phyloP scores from a whole-genome alignment of 1,140 invertebrate species.

The Bemisia tabaci region DNA sequence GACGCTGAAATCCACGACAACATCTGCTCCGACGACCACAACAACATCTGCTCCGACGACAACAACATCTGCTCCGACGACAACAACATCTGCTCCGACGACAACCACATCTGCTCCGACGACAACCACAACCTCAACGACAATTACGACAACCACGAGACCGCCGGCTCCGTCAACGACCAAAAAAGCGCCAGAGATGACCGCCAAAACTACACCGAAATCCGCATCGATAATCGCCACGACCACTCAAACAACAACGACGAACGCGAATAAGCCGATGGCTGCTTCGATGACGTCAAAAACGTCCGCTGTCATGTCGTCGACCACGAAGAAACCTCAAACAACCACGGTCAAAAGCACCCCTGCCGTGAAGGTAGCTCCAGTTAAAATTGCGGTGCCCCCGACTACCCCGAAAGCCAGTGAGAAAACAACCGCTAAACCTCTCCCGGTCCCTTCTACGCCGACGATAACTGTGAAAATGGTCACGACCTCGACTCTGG shows the following conservation, averaged over 20 bases:
- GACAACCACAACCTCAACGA: constrained; percentile 2
- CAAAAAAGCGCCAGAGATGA: not conserved
- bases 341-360: too few relatives aligned
- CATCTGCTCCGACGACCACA: constrained; percentile 1
- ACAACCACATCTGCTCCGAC: constrained; percentile 1
- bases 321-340: too few relatives aligned
- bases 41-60: constrained; percentile 3
- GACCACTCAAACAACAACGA: too few relatives aligned
- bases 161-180: not conserved
- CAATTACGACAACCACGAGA: constrained; percentile 1
- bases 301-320: too few relatives aligned
- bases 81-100: constrained; percentile 4
- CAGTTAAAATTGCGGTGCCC: too few relatives aligned
- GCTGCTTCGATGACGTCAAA: too few relatives aligned
- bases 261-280: too few relatives aligned
- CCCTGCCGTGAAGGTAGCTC: too few relatives aligned
- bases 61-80: not conserved
- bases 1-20: not conserved
- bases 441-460: not conserved
- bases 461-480: too few relatives aligned
- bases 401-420: too few relatives aligned
- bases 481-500: too few relatives aligned
- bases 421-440: not conserved
- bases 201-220: not conserved
- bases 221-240: not conserved